Evolutionary conservation across 2,797 vertebrate species (phyloP), one percentile per base, ranked within the genome.

Genomic region (Pipistrellus nathusii): DNA sequence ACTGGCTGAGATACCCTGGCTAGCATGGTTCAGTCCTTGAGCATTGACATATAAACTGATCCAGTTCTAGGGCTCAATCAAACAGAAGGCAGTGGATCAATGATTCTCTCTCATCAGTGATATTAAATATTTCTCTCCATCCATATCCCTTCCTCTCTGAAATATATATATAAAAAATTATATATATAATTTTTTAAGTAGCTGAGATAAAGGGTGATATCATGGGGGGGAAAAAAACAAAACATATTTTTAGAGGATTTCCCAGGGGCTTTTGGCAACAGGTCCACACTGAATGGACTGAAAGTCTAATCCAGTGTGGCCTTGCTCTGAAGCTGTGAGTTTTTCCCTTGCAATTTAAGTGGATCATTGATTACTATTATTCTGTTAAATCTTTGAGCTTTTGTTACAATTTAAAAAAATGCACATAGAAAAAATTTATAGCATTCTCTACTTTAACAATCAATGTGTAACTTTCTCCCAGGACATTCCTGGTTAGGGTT

Each of bases 401-500:
- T 90, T 88, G n/a, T 82, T 88, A 41, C 53, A 80, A 72, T 75
- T 94, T 85, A 35, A 3, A 77, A 85, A 85, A 93, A 85, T 55
- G 73, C 73, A 44, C 6, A 15, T 20, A 44, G 53, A 88, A 21
- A 81, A 68, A 66, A 62, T 68, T 10, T 73, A n/a, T 11, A 73
- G 35, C 48, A 64, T 91, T 85, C 55, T 89, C 30, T 8, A 68
- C 30, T 71, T 94, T 77, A 87, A 46, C 21, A 88, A 7, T 85
- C 18, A 80, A 6, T 68, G 13, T 82, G 57, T 78, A 48, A 57
- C 68, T 88, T 25, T 88, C 46, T 72, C 17, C 21, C 4, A 32
- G 30, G n/a, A 59, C 3, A 32, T 66, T 91, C 18, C 12, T 41
- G 8, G 41, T 75, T 46, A 46, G n/a, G 20, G 6, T 62, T 30